Percentiles rank a stretch among this genome's conserved stretches.
phyloP scores from a whole-genome alignment of 2,888 invertebrate genomes.

The Caenorhabditis sinica region DNA sequence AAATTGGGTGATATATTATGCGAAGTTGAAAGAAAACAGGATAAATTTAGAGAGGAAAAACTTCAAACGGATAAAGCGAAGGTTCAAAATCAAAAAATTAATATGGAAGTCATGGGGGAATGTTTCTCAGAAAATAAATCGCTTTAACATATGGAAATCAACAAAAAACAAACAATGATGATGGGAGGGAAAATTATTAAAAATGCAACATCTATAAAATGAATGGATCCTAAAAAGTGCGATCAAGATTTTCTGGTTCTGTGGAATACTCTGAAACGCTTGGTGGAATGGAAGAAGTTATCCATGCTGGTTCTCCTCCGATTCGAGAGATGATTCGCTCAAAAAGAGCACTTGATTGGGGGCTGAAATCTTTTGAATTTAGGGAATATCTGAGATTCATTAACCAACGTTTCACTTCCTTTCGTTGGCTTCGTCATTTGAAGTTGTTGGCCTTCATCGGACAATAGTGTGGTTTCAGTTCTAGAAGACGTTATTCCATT shows the following conservation, averaged over 20 bases:
- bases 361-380: constrained; percentile 60
- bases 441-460: constrained; percentile 34
- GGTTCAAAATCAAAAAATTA: constrained; percentile 10
- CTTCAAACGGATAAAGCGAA: constrained; percentile 8
- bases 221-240: constrained; percentile 20
- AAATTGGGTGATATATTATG: constrained; percentile 1
- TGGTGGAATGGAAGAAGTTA: constrained; percentile 25
- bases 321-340: constrained; percentile 76
- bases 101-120: constrained; percentile 32
- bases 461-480: constrained; percentile 56
- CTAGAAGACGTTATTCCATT: constrained; percentile 53
- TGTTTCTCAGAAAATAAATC: constrained; percentile 17
- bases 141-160: constrained; percentile 3
- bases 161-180: constrained; percentile 27
- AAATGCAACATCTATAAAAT: constrained; percentile 19
- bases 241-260: constrained; percentile 24
- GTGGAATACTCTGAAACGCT: neutral
- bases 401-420: neutral
- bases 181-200: constrained; percentile 36
- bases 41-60: neutral
- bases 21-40: constrained; percentile 2
- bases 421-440: constrained; percentile 29
- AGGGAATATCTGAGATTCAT: neutral
- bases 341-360: constrained; percentile 86
- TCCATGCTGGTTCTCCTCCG: constrained; percentile 77